Percentiles rank a stretch among this genome's conserved stretches.
Conservation (phyloP, 2,888 invertebrate genomes). For the Eucera pruinosa region DNA sequence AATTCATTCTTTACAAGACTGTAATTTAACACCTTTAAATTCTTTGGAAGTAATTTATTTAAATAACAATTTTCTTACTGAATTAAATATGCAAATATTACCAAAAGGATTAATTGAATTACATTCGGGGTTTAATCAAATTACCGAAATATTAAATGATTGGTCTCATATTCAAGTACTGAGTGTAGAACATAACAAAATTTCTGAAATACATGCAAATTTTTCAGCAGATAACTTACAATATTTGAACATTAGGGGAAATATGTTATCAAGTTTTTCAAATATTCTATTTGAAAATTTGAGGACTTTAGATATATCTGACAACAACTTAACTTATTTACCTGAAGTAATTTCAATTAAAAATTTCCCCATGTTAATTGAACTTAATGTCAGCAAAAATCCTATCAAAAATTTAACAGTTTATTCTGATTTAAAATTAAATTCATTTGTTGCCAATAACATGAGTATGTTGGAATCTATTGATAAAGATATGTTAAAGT, state of each 20-base stretch:
- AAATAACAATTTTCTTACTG: slow-evolving; percentile 73
- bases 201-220: slow-evolving; percentile 60
- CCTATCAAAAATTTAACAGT: slow-evolving; percentile 85
- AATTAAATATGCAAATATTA: slow-evolving; percentile 65
- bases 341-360: slow-evolving; percentile 84
- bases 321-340: slow-evolving; percentile 85
- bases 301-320: slow-evolving; percentile 85
- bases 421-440: slow-evolving; percentile 84
- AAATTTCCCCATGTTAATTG: slow-evolving; percentile 85
- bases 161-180: slow-evolving; percentile 62
- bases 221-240: slow-evolving; percentile 57
- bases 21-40: slow-evolving; percentile 53
- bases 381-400: slow-evolving; percentile 86
- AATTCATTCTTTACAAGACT: slow-evolving; percentile 61
- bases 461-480: slow-evolving; percentile 70
- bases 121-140: slow-evolving; percentile 70
- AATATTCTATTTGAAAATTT: slow-evolving; percentile 84
- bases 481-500: slow-evolving; percentile 85
- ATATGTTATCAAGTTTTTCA: slow-evolving; percentile 83
- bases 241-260: slow-evolving; percentile 75
- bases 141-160: slow-evolving; percentile 61
- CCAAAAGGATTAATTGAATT: slow-evolving; percentile 70
- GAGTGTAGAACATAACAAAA: slow-evolving; percentile 72
- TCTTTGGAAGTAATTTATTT: slow-evolving; percentile 65
- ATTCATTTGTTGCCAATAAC: slow-evolving; percentile 83